phyloP scores from a whole-genome alignment of 2,888 invertebrate species.

The Linnaemya tessellans region DNA sequence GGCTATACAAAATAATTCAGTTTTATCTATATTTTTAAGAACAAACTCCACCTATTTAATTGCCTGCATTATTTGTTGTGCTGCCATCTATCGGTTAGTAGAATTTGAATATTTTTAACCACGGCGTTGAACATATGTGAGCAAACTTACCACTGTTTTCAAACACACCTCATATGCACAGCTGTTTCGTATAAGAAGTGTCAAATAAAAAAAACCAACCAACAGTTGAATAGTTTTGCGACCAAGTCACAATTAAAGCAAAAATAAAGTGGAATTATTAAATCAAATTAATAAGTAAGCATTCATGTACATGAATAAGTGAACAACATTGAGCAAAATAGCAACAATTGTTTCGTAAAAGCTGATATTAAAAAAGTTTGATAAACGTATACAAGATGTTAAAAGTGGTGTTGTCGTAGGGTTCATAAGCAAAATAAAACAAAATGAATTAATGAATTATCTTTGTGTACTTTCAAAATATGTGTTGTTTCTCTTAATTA shows the following conservation, averaged over 20 bases:
- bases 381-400: not conserved
- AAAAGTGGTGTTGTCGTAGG: not conserved
- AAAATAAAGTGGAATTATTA: constrained; percentile 7
- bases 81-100: constrained; percentile 11
- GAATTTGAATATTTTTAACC: not conserved
- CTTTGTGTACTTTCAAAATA: not conserved
- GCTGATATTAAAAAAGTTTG: not conserved
- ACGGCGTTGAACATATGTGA: too few relatives aligned
- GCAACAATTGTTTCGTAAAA: not conserved
- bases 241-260: constrained; percentile 7
- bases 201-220: constrained; percentile 7
- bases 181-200: constrained; percentile 29
- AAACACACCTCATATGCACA: not conserved
- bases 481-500: not conserved
- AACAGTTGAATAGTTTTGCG: constrained; percentile 40
- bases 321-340: not conserved
- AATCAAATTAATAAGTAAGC: not conserved
- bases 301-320: not conserved
- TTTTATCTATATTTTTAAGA: too few relatives aligned
- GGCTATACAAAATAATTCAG: too few relatives aligned
- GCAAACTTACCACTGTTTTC: not conserved
- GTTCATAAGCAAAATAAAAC: not conserved
- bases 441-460: not conserved
- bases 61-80: too few relatives aligned
- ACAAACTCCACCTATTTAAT: too few relatives aligned